A percentile compares a stretch with the other conserved stretches of the same genome.
phyloP scores from a whole-genome alignment of 2,797 vertebrate species.

The Agapornis canus region DNA sequence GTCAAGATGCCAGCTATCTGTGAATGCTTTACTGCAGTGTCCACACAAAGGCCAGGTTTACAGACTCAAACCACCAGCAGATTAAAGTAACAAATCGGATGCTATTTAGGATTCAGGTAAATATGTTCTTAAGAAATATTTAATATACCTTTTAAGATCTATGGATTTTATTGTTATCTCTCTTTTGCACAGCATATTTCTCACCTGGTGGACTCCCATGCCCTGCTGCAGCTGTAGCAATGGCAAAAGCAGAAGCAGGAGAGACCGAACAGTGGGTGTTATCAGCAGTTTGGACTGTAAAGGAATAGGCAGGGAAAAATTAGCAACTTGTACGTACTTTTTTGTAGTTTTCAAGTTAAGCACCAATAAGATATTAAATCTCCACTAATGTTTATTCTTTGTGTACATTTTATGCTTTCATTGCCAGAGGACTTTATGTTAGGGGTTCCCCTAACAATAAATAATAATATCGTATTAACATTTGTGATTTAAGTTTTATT shows the following conservation, averaged over 20 bases:
- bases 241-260: slow-evolving; percentile 95
- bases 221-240: slow-evolving; percentile 95
- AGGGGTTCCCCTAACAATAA: not conserved
- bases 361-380: not conserved
- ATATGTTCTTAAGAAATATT: not conserved
- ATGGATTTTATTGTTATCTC: not conserved
- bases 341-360: not conserved
- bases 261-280: slow-evolving; percentile 91
- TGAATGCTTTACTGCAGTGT: not conserved
- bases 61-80: not conserved
- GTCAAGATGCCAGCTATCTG: not conserved
- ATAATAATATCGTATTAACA: not conserved
- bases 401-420: not conserved
- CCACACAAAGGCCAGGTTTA: not conserved
- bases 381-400: not conserved
- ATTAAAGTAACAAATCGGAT: not conserved
- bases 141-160: not conserved
- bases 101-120: not conserved
- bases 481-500: not conserved
- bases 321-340: not conserved
- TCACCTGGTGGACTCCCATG: slow-evolving; percentile 92
- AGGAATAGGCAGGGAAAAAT: not conserved
- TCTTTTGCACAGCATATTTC: not conserved
- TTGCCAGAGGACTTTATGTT: not conserved
- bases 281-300: slow-evolving; percentile 87